phyloP scores from a whole-genome alignment of 2,888 invertebrate species.

The Conchocele bisecta region DNA sequence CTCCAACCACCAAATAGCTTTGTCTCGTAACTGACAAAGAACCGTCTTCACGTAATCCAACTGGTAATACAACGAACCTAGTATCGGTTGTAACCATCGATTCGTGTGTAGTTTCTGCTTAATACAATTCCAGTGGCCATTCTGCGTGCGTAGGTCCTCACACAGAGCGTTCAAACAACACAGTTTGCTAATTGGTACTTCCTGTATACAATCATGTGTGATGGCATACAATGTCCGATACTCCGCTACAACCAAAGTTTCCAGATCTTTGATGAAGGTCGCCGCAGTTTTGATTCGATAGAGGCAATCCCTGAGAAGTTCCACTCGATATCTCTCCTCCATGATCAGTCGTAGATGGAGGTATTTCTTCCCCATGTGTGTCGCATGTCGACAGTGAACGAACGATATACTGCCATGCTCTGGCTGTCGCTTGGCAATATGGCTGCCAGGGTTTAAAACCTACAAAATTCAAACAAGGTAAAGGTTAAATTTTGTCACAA shows the following conservation, averaged over 20 bases:
- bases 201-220: conserved; percentile 71
- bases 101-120: conserved; percentile 78
- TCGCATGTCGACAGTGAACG: conserved; percentile 76
- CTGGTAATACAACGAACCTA: conserved; percentile 74
- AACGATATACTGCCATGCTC: conserved; percentile 76
- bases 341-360: conserved; percentile 70
- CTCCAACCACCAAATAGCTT: conserved; percentile 78
- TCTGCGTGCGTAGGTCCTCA: conserved; percentile 80
- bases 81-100: conserved; percentile 73
- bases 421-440: conserved; percentile 74
- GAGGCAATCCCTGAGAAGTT: conserved; percentile 77
- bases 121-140: conserved; percentile 80
- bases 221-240: conserved; percentile 74
- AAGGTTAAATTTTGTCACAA: too few species aligned
- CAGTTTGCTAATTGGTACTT: conserved; percentile 75
- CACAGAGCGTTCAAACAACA: conserved; percentile 79
- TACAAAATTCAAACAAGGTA: conserved; percentile 66
- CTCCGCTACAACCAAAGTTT: conserved; percentile 74
- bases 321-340: conserved; percentile 74
- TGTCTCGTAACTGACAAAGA: conserved; percentile 70
- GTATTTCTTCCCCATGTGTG: conserved; percentile 73
- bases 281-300: conserved; percentile 69
- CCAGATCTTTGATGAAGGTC: conserved; percentile 75
- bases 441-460: conserved; percentile 76
- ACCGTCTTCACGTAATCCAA: conserved; percentile 70